These are phyloP conservation scores for Alcis repandata DNA, from an alignment of 2,888 invertebrate species.

Conservation along the genomic window DNA sequence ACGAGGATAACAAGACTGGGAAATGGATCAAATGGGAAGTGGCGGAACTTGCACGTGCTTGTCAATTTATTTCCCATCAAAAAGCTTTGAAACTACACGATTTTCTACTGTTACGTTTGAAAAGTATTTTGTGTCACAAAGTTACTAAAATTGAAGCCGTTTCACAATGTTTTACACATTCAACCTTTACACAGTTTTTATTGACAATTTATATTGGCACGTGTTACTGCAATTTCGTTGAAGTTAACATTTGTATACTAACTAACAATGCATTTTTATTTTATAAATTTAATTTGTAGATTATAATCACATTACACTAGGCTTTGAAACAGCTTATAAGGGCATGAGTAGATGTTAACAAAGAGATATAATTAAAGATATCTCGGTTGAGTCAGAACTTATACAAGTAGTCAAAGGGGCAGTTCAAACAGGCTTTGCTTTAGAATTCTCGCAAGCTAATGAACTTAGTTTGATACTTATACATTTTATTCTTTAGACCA, in stretches of 20 bases:
- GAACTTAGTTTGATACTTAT: slow-evolving; percentile 12
- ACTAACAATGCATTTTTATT: slow-evolving; percentile 32
- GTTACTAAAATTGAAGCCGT: slow-evolving; percentile 48
- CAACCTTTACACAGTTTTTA: slow-evolving; percentile 54
- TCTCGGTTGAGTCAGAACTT: slow-evolving; percentile 22
- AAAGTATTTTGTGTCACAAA: slow-evolving; percentile 52
- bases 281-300: slow-evolving; percentile 27
- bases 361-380: slow-evolving; percentile 32
- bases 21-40: slow-evolving; percentile 52
- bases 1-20: slow-evolving; percentile 49
- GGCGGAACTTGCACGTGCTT: slow-evolving; percentile 68
- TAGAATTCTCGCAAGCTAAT: slow-evolving; percentile 34
- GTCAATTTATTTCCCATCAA: slow-evolving; percentile 60
- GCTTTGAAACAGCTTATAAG: slow-evolving; percentile 67
- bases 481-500: slow-evolving; percentile 90
- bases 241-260: slow-evolving; percentile 38
- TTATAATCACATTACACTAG: slow-evolving; percentile 45
- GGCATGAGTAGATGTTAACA: slow-evolving; percentile 64
- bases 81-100: slow-evolving; percentile 62
- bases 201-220: slow-evolving; percentile 61
- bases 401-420: slow-evolving; percentile 42
- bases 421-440: slow-evolving; percentile 47
- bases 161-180: slow-evolving; percentile 47
- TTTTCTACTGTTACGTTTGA: slow-evolving; percentile 55
- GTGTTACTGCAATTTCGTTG: slow-evolving; percentile 44